Base-by-base conservation (phyloP, 2,888 invertebrate genomes). In the Phalangium opilio region DNA sequence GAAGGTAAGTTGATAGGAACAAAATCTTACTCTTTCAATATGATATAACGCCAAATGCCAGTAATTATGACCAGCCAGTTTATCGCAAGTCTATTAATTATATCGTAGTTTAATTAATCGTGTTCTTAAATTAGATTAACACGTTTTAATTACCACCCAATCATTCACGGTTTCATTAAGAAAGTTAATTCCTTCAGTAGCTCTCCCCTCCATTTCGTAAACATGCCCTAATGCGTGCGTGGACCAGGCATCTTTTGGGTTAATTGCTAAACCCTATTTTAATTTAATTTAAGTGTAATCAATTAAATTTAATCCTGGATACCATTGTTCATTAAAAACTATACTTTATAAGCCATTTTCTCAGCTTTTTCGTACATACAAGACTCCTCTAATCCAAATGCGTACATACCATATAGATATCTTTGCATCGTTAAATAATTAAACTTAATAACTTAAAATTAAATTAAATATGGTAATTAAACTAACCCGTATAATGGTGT, bases 11-110 rank as follows among this genome's bases (percentile, higher is more conserved):
- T n/a, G n/a, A n/a, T n/a, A n/a, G n/a, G n/a, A n/a, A n/a, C n/a
- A n/a, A n/a, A n/a, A n/a, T n/a, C n/a, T 4, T 27, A 62, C 64
- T 52, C 66, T 63, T 56, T 73, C 72, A 42, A 71, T 64, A 55
- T 68, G 62, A 53, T 66, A 70, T 10, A 73, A 58, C 3, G 69
- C 67, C 61, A 64, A 67, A 58, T 73, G 72, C 72, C 73, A 73
- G 58, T 64, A 69, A 55, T 71, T 70, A 57, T 73, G 73, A 50
- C 69, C 66, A 1, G 69, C 65, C 41, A 73, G 56, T 53, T 68
- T 60, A 40, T 63, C 64, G 54, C 69, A 68, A 7, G 58, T 58
- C 67, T 69, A n/a, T n/a, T n/a, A n/a, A n/a, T n/a, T n/a, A n/a
- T n/a, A n/a, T n/a, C n/a, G n/a, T n/a, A n/a, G n/a, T n/a, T n/a